These are phyloP conservation scores for Turritopsis rubra DNA, from an alignment of 30 jellyfish, hydroid and myxozoan genomes.

Conservation along the genomic window DNA sequence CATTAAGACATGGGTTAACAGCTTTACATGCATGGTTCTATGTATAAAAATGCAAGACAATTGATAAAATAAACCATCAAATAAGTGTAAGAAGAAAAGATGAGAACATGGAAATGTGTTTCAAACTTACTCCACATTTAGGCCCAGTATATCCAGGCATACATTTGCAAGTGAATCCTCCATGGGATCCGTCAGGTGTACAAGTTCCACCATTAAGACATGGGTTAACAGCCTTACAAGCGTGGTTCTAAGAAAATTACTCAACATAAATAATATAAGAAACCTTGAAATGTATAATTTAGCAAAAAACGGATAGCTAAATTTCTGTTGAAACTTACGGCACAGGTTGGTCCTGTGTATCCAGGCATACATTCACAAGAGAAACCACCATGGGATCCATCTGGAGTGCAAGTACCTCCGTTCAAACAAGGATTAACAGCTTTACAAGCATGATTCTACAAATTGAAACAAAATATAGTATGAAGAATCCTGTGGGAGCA, in stretches of 20 bases:
- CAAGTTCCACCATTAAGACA: slow-evolving; percentile 9
- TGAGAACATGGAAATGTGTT: not conserved
- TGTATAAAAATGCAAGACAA: too few species aligned
- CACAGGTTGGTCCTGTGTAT: slow-evolving; percentile 36
- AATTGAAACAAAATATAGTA: too few species aligned
- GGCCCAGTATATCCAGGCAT: slow-evolving; percentile 66
- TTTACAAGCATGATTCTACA: slow-evolving; percentile 10
- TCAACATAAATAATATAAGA: not conserved
- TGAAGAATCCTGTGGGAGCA: too few species aligned
- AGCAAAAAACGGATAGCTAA: too few species aligned
- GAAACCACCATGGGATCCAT: slow-evolving; percentile 54
- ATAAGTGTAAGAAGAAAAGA: not conserved
- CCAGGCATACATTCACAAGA: slow-evolving; percentile 62
- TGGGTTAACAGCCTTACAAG: slow-evolving; percentile 13
- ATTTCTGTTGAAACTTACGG: not conserved
- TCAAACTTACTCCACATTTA: slow-evolving; percentile 32
- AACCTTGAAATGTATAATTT: too few species aligned
- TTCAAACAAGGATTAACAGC: slow-evolving; percentile 71
- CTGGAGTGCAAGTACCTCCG: slow-evolving; percentile 52
- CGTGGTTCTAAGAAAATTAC: not conserved
- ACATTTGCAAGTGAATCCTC: slow-evolving; percentile 52
- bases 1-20: slow-evolving; percentile 8
- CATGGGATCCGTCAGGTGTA: slow-evolving; percentile 5
- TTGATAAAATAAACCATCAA: not conserved
- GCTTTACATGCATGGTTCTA: slow-evolving; percentile 13